Evolutionary conservation across 1,140 invertebrate species (phyloP), one percentile per base, ranked within the genome.

Genomic region (Acyrthosiphon pisum): DNA sequence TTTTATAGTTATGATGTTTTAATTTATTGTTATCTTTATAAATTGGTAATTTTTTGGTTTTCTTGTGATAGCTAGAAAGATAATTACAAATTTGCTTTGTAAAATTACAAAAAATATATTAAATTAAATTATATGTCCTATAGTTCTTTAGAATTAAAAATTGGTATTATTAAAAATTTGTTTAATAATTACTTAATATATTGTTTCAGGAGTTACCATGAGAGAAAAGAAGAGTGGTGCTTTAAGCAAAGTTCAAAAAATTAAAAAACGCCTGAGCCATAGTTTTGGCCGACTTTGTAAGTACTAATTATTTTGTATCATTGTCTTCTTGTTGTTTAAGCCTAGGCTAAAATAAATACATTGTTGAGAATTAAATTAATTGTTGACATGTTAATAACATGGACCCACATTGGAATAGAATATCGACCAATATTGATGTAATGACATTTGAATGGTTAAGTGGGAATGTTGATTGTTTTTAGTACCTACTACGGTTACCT

Each of bases 251-350:
- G 97, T 98, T 95, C 98, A 98, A 95, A 98, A 98, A 96, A 96
- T 98, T 94, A 98, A 98, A 96, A 98, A 98, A 96, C 96, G 98
- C 95, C 96, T 98, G 94, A 98, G 97, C 94, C 97, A 98, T 95
- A 98, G 98, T 95, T 98, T 98, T 95, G 98, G 98, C 95, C 96
- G 98, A 97, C 96, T 98, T 96, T 98, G 98, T 98, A 96, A 98
- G 98, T 98, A 95, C 41, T 60, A 37, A 88, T 81, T 87, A 91
- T 93, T 93, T 90, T 44, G 6, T 35, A 26, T 68, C 22, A 37
- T 68, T 81, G 4, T 46, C 2, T 48, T 88, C 11, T 35, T 35
- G 6, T 14, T 35, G 35, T 11, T 53, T 26, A 53, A 53, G 20
- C 8, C 7, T 37, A 53, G 8, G 9, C 20, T n/a, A 35, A 48